Evolutionary conservation across 2,797 vertebrate genomes (phyloP), one percentile per base, ranked within the genome.

Genomic region (Centropyge bicolor): DNA sequence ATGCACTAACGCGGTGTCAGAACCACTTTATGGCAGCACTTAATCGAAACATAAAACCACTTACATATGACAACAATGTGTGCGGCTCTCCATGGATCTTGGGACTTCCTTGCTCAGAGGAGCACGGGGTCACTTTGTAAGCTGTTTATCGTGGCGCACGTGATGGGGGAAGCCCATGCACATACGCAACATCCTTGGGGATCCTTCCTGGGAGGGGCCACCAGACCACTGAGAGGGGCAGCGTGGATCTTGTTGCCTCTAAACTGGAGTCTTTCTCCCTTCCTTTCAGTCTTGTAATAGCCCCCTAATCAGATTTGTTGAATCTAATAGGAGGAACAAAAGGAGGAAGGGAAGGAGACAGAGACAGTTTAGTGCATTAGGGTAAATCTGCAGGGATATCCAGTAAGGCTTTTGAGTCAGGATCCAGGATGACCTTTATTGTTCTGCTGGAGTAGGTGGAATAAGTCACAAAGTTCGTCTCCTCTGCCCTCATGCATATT

Each of bases 151-250:
- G 7, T 46, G n/a, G 2, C 35, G 57, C 88, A 84, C 38, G 69
- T 90, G 89, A 84, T 43, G 67, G 81, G 89, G 91, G 86, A 86
- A 89, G 84, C 80, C 90, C 86, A 40, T 78, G 75, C 20, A 80
- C 43, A 73, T 74, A 91, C 6, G 83, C 65, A 84, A 67, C 68
- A 78, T 88, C 83, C 82, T 78, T 56, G 60, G 88, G 79, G 85
- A 92, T 90, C 76, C 81, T 84, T 84, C 74, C 59, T 63, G 48
- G 85, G 81, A 81, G 65, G 76, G 57, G 24, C 55, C 60, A 78
- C 12, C 36, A 77, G 61, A 46, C 77, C 70, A 35, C 63, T 57
- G 61, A 83, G 59, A 49, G 60, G 54, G 52, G 17, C 5, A n/a
- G 17, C 19, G n/a, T 22, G 54, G 76, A 74, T 86, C 66, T 19